phyloP scores from a whole-genome alignment of 2,113 vertebrate genomes.

The Rhinogobius similis region DNA sequence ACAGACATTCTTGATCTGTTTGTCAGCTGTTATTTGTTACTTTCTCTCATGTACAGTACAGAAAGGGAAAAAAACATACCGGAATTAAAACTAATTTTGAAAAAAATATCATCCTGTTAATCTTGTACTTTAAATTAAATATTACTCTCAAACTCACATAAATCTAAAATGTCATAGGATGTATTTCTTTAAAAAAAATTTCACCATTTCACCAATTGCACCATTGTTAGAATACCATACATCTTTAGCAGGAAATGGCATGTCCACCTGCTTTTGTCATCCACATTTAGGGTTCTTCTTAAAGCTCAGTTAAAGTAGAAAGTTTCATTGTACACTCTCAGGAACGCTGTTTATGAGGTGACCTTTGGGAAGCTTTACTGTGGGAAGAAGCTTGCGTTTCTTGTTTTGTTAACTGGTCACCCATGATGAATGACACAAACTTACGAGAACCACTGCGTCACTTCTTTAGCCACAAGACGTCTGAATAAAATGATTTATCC shows the following conservation, averaged over 20 bases:
- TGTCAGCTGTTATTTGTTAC: too few relatives aligned
- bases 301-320: conserved; percentile 34
- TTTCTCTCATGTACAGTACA: too few relatives aligned
- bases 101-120: too few relatives aligned
- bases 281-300: conserved; percentile 40
- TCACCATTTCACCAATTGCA: background rate
- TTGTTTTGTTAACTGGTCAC: conserved; percentile 17
- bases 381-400: conserved; percentile 22
- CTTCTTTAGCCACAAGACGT: background rate
- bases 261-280: conserved; percentile 31
- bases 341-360: conserved; percentile 50
- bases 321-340: conserved; percentile 34
- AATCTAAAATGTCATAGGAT: background rate
- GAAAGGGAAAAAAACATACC: too few relatives aligned
- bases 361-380: conserved; percentile 47
- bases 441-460: background rate
- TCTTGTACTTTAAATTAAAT: too few relatives aligned
- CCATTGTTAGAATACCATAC: conserved; percentile 11
- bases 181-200: background rate
- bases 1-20: too few relatives aligned
- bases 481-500: background rate
- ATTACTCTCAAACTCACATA: too few relatives aligned
- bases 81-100: too few relatives aligned
- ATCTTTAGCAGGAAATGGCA: conserved; percentile 13
- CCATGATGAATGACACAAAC: conserved; percentile 10